Conservation (phyloP, 2,888 invertebrate species). For the Melieria omissa region DNA sequence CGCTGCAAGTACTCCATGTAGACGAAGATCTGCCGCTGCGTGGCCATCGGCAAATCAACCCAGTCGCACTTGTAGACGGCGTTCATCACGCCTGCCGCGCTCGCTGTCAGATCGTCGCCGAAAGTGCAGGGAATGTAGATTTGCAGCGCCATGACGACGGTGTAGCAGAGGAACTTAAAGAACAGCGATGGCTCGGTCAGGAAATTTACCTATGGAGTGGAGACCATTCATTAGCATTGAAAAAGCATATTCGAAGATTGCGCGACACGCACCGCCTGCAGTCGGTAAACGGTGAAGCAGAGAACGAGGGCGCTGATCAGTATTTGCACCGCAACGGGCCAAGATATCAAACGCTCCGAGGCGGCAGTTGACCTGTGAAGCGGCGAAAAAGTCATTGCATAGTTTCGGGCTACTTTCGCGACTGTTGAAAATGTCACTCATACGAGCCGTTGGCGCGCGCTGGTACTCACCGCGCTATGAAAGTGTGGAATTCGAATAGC, state of each 20-base stretch:
- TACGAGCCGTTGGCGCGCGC: background rate
- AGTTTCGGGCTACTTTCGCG: background rate
- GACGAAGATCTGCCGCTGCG: conserved; percentile 50
- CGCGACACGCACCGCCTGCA: background rate
- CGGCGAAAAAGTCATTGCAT: background rate
- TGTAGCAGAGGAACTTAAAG: conserved; percentile 47
- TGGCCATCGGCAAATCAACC: conserved; percentile 50
- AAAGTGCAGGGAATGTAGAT: conserved; percentile 61
- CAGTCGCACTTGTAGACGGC: conserved; percentile 57
- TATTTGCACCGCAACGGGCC: background rate
- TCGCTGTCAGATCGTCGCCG: conserved; percentile 55
- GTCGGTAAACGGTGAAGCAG: background rate
- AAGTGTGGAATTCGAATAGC: background rate
- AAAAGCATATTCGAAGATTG: background rate
- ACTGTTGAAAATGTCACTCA: background rate
- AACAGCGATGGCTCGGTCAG: conserved; percentile 45
- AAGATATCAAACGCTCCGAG: background rate
- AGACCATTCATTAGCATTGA: background rate
- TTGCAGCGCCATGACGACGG: conserved; percentile 54
- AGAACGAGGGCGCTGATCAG: conserved; percentile 4
- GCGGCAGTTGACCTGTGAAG: background rate
- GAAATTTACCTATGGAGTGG: conserved; percentile 25
- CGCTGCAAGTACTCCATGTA: conserved; percentile 58
- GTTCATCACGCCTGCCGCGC: conserved; percentile 49
- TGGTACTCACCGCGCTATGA: background rate